Percentiles rank a stretch among this genome's conserved stretches.
phyloP scores from a whole-genome alignment of 2,797 vertebrate genomes.

The Enteromius argenteus region DNA sequence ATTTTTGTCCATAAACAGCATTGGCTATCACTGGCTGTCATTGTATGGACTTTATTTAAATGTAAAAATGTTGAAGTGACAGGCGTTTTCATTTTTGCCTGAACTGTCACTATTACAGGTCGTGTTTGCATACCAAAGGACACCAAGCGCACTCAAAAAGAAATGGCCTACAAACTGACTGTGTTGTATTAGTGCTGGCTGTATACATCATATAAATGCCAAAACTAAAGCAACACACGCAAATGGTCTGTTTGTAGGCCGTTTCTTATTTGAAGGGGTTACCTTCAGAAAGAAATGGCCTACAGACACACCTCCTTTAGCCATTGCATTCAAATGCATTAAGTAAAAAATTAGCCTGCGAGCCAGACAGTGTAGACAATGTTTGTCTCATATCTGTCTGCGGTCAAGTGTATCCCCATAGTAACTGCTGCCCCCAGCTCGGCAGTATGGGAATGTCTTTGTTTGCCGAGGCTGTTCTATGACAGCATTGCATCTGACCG shows the following conservation, averaged over 20 bases:
- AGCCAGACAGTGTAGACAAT: constrained; percentile 60
- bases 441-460: constrained; percentile 59
- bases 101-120: not conserved
- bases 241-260: not conserved
- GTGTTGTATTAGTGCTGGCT: not conserved
- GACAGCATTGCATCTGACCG: constrained; percentile 53
- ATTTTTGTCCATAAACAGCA: not conserved
- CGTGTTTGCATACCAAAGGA: not conserved
- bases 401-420: constrained; percentile 70
- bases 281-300: not conserved
- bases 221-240: not conserved
- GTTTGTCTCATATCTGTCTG: constrained; percentile 71
- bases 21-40: not conserved
- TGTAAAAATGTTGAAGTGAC: not conserved
- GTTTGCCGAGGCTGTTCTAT: constrained; percentile 48
- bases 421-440: constrained; percentile 63
- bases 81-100: not conserved
- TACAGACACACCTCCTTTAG: not conserved
- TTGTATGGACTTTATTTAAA: not conserved
- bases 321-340: constrained; percentile 7
- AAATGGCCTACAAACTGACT: not conserved
- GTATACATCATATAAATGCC: not conserved
- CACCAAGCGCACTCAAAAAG: not conserved
- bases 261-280: not conserved
- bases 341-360: constrained; percentile 60